Evolutionary conservation across 2,113 vertebrate genomes (phyloP).

Genomic region (Sturnira hondurensis): DNA sequence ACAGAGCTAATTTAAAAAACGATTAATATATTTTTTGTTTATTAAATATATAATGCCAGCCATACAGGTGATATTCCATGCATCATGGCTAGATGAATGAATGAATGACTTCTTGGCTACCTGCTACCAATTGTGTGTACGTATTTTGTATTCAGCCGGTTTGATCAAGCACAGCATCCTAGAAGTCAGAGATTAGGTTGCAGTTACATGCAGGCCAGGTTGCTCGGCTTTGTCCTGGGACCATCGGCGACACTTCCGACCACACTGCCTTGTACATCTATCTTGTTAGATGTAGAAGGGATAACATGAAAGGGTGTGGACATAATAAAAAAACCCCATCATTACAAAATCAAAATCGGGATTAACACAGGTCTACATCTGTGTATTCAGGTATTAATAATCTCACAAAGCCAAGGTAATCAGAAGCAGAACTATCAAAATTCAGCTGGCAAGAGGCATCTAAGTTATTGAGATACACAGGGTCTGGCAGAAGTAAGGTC

Average conservation of each 20-base stretch:
- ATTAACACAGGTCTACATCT: background rate
- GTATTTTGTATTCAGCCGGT: background rate
- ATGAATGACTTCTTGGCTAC: background rate
- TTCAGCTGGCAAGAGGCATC: background rate
- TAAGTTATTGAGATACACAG: background rate
- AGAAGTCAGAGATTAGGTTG: background rate
- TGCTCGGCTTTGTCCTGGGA: background rate
- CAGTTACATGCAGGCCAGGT: background rate
- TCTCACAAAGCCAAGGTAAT: background rate
- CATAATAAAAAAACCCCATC: background rate
- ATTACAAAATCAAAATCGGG: background rate
- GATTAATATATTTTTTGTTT: background rate
- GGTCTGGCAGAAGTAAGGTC: too few relatives aligned
- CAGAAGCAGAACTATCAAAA: background rate
- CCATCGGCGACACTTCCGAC: background rate
- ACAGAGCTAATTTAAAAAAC: background rate
- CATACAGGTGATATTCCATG: background rate
- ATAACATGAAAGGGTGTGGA: background rate
- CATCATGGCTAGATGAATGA: background rate
- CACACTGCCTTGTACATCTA: background rate
- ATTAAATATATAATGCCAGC: background rate
- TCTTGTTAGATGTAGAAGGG: background rate
- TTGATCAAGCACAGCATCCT: background rate
- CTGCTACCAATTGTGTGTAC: background rate
- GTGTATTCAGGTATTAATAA: conserved; percentile 11